phyloP scores from a whole-genome alignment of 2,797 vertebrate genomes.

The Tenualosa ilisha region DNA sequence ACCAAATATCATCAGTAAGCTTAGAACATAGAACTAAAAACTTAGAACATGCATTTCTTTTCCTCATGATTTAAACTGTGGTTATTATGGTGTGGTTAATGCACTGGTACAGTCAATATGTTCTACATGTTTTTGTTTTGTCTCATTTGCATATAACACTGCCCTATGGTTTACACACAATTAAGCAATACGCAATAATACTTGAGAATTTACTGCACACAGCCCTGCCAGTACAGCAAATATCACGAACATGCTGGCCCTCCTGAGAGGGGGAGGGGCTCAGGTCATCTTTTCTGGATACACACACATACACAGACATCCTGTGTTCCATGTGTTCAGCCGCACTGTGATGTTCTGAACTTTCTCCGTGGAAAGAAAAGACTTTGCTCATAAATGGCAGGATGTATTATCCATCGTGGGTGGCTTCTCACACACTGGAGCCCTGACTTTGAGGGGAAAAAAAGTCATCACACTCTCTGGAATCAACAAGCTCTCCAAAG shows the following conservation, averaged over 20 bases:
- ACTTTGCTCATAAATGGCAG: neutral
- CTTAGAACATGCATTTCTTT: too few relatives aligned
- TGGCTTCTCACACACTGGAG: neutral
- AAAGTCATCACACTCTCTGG: neutral
- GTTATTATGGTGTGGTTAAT: too few relatives aligned
- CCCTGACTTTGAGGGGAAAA: neutral
- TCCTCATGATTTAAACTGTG: too few relatives aligned
- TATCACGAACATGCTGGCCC: neutral
- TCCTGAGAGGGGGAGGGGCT: neutral
- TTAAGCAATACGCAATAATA: neutral
- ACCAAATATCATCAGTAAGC: too few relatives aligned
- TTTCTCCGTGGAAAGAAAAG: constrained; percentile 3
- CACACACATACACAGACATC: constrained; percentile 11
- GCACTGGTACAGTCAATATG: too few relatives aligned
- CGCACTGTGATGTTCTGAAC: neutral
- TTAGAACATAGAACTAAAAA: too few relatives aligned
- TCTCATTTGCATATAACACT: too few relatives aligned
- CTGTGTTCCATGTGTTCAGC: neutral
- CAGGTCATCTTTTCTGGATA: neutral
- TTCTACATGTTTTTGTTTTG: too few relatives aligned
- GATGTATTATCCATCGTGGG: neutral
- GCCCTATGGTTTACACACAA: neutral
- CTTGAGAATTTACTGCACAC: neutral
- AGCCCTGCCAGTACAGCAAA: neutral
- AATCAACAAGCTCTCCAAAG: neutral